A percentile compares a stretch with the other conserved stretches of the same genome.
Conservation (phyloP, 2,797 vertebrate genomes). For the Mus caroli region DNA sequence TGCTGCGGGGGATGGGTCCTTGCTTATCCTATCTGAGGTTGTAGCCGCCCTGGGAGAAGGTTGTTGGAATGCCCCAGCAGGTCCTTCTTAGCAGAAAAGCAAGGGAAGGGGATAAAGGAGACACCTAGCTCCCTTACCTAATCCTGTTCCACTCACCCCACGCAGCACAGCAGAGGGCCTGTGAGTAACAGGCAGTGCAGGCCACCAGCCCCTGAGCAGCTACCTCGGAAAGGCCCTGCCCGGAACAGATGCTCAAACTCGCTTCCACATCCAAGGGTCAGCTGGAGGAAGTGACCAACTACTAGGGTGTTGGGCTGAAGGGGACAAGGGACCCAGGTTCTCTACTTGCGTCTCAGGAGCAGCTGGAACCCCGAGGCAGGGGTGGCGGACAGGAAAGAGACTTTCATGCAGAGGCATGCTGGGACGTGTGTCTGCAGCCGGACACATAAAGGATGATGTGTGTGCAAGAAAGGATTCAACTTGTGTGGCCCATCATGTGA, state of each 20-base stretch:
- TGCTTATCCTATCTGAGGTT: neutral
- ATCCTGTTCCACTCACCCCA: accelerated
- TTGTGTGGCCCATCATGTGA: neutral
- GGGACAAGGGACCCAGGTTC: neutral
- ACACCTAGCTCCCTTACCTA: neutral
- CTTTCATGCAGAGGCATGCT: neutral
- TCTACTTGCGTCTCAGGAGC: neutral
- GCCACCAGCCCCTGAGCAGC: accelerated
- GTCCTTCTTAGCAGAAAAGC: neutral
- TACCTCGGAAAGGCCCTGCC: no score
- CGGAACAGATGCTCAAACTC: neutral
- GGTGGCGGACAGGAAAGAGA: neutral
- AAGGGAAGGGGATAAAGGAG: neutral
- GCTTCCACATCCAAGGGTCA: neutral
- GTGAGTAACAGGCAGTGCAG: neutral
- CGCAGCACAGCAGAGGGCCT: neutral
- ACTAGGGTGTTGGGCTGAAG: neutral
- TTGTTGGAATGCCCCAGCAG: neutral
- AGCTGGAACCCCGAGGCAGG: accelerated
- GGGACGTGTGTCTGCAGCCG: neutral
- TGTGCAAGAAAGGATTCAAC: neutral
- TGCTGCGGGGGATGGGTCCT: neutral
- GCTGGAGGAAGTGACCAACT: neutral
- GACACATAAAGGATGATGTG: neutral
- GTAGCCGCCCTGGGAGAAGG: neutral